These are phyloP conservation scores for Orthosia cruda DNA, from an alignment of 2,888 invertebrate species.

Conservation along the genomic window DNA sequence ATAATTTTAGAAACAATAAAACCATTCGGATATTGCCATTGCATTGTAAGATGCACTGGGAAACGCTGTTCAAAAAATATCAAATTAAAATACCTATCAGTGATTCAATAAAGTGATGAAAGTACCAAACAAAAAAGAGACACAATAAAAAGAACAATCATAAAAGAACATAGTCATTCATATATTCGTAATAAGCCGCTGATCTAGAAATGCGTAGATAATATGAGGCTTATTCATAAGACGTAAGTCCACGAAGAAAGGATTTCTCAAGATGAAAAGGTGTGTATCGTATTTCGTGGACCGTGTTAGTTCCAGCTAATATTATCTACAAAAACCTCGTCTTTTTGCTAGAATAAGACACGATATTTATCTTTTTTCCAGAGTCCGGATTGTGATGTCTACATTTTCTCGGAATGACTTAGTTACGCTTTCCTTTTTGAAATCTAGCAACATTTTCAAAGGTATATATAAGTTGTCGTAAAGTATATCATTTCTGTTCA, in stretches of 20 bases:
- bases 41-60: neutral
- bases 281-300: constrained; percentile 51
- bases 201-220: constrained; percentile 60
- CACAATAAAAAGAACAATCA: constrained; percentile 26
- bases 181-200: constrained; percentile 50
- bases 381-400: constrained; percentile 24
- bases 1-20: neutral
- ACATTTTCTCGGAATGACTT: constrained; percentile 19
- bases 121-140: constrained; percentile 14
- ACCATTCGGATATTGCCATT: neutral
- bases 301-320: constrained; percentile 38
- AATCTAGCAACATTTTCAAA: constrained; percentile 30
- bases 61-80: neutral
- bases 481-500: constrained; percentile 22
- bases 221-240: constrained; percentile 55
- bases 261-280: constrained; percentile 64
- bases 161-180: constrained; percentile 44
- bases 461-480: neutral
- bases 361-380: constrained; percentile 16
- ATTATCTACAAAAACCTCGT: constrained; percentile 45
- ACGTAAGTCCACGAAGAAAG: constrained; percentile 44
- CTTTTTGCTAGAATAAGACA: constrained; percentile 35
- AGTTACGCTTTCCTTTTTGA: constrained; percentile 38
- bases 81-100: constrained; percentile 1
- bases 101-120: neutral